phyloP scores from a whole-genome alignment of 2,888 invertebrate species.

The Ornithoptera priamus region DNA sequence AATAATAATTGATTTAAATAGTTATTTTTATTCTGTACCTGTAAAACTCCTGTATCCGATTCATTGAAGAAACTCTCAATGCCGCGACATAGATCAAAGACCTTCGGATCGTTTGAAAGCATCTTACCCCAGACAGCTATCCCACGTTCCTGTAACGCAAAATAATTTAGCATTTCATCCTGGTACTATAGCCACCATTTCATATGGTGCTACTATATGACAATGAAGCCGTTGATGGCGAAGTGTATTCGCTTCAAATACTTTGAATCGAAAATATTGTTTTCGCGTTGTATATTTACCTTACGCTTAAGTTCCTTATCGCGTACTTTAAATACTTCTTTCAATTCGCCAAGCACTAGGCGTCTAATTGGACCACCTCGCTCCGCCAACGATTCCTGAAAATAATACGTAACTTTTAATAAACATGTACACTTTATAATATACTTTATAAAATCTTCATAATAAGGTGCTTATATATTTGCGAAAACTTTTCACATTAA shows the following conservation, averaged over 20 bases:
- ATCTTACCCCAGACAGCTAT: constrained; percentile 73
- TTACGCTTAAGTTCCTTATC: constrained; percentile 62
- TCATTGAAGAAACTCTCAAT: constrained; percentile 67
- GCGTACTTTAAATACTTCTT: constrained; percentile 59
- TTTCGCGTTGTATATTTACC: constrained; percentile 39
- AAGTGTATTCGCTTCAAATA: too few species aligned
- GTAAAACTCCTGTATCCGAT: constrained; percentile 62
- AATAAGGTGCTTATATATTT: too few species aligned
- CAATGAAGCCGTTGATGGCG: not conserved
- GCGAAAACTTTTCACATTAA: too few species aligned
- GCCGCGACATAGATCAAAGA: constrained; percentile 66
- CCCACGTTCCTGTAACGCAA: constrained; percentile 51
- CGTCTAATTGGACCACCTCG: constrained; percentile 64
- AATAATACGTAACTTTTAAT: not conserved
- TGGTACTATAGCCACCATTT: not conserved
- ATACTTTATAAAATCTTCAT: not conserved
- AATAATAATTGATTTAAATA: not conserved
- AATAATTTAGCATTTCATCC: too few species aligned
- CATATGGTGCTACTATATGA: too few species aligned
- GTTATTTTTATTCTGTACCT: constrained; percentile 42
- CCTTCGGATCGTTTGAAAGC: constrained; percentile 56
- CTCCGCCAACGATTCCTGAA: constrained; percentile 62
- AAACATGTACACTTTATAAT: not conserved
- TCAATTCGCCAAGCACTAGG: constrained; percentile 65
- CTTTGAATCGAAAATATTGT: too few species aligned